Conservation (phyloP, 2,797 vertebrate species). For the Sorex maritimensis region DNA sequence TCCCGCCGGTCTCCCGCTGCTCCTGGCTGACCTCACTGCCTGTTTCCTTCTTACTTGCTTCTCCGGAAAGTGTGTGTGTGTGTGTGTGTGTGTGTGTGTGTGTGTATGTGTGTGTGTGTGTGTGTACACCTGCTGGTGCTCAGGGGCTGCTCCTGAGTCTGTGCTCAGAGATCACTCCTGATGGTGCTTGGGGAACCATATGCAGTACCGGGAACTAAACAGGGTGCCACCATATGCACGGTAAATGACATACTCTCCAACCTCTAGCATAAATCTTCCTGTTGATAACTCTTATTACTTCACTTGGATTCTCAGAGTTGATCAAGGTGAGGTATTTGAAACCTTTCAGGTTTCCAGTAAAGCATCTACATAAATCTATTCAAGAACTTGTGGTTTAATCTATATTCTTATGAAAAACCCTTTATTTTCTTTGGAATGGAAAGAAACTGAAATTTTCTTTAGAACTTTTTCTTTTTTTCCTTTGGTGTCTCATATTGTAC, state of each 20-base stretch:
- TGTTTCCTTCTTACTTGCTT: conserved; percentile 13
- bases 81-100: too few relatives aligned
- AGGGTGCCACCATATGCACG: too few relatives aligned
- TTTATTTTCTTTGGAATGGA: conserved; percentile 55
- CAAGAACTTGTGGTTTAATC: conserved; percentile 4
- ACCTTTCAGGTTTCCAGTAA: conserved; percentile 70
- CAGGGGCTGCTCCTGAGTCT: too few relatives aligned
- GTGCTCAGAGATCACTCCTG: too few relatives aligned
- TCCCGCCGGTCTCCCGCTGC: conserved; percentile 33
- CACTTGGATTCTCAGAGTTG: conserved; percentile 45
- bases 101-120: too few relatives aligned
- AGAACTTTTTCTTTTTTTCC: background rate
- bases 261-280: conserved; percentile 25
- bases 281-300: conserved; percentile 46
- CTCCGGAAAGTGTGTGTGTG: background rate
- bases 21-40: background rate
- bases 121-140: too few relatives aligned
- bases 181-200: too few relatives aligned
- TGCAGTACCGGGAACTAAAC: too few relatives aligned
- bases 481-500: background rate
- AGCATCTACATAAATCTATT: conserved; percentile 31
- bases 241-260: too few relatives aligned
- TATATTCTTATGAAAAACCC: conserved; percentile 33
- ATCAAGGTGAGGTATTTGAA: conserved; percentile 58
- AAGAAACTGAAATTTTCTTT: background rate